A percentile compares a stretch with the other conserved stretches of the same genome.
Evolutionary conservation across 2,888 invertebrate species (phyloP).

Genomic region (Artemia sp.): DNA sequence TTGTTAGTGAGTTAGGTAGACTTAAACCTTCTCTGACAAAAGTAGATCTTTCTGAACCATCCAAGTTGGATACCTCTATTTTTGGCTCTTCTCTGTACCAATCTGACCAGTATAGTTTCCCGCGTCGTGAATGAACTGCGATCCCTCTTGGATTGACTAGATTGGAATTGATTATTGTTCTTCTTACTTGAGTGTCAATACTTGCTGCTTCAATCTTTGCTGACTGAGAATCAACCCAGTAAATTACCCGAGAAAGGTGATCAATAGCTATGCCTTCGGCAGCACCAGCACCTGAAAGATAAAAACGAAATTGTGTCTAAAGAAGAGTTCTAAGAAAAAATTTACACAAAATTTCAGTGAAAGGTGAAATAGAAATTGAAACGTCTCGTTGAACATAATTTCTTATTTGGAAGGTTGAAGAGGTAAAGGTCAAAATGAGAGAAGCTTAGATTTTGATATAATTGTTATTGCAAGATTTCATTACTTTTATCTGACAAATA

Average conservation of each 20-base stretch:
- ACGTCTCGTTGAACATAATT: no score
- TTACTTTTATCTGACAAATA: no score
- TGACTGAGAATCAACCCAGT: conserved; percentile 86
- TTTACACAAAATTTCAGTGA: no score
- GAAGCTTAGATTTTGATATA: no score
- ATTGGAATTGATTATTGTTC: conserved; percentile 53
- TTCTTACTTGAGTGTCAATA: conserved; percentile 54
- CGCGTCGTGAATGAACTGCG: conserved; percentile 72
- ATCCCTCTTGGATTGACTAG: conserved; percentile 86
- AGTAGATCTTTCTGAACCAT: conserved; percentile 54
- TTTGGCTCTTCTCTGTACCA: conserved; percentile 81
- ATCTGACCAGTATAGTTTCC: conserved; percentile 92
- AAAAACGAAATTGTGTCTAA: no score
- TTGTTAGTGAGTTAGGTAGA: conserved; percentile 80
- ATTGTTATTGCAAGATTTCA: no score
- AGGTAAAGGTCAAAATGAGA: no score
- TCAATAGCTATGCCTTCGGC: conserved; percentile 89
- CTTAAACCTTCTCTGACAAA: conserved; percentile 42
- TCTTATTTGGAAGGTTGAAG: no score
- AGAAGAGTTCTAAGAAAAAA: no score
- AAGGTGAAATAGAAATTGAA: no score
- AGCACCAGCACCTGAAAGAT: conserved; percentile 49
- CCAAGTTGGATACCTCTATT: conserved; percentile 84
- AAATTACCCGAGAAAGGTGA: conserved; percentile 77
- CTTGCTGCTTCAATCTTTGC: conserved; percentile 77